A percentile compares a stretch with the other conserved stretches of the same genome.
phyloP scores from a whole-genome alignment of 2,888 invertebrate genomes.

The Megaustenia siamemsis region DNA sequence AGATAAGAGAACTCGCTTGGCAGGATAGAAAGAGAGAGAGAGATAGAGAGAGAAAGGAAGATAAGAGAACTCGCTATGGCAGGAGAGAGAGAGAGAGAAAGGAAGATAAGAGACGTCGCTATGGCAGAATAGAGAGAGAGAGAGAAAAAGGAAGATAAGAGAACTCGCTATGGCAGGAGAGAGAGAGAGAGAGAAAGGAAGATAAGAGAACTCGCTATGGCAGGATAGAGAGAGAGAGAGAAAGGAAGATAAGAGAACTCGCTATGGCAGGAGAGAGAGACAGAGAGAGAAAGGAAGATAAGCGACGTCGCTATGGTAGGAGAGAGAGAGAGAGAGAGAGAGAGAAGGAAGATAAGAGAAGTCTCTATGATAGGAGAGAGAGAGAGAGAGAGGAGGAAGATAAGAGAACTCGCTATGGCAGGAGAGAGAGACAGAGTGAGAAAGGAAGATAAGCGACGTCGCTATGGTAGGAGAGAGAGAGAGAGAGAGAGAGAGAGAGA shows the following conservation, averaged over 20 bases:
- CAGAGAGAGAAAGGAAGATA: not conserved
- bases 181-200: slow-evolving; percentile 6
- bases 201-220: not conserved
- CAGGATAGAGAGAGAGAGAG: not conserved
- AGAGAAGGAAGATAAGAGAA: not conserved
- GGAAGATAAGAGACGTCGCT: no score
- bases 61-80: no score
- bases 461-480: not conserved
- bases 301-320: not conserved
- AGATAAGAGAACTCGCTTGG: not conserved
- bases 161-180: not conserved
- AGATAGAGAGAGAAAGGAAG: not conserved
- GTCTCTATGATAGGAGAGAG: no score
- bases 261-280: slow-evolving; percentile 11
- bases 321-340: slow-evolving; percentile 1
- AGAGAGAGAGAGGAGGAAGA: not conserved
- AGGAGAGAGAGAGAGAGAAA: not conserved
- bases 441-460: no score
- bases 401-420: not conserved
- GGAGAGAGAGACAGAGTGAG: not conserved
- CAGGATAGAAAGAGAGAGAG: not conserved
- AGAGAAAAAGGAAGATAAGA: not conserved
- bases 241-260: not conserved
- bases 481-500: not conserved
- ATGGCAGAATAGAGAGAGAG: no score